Evolutionary conservation across 2,797 vertebrate genomes (phyloP).

Genomic region (Brachymystax lenok): DNA sequence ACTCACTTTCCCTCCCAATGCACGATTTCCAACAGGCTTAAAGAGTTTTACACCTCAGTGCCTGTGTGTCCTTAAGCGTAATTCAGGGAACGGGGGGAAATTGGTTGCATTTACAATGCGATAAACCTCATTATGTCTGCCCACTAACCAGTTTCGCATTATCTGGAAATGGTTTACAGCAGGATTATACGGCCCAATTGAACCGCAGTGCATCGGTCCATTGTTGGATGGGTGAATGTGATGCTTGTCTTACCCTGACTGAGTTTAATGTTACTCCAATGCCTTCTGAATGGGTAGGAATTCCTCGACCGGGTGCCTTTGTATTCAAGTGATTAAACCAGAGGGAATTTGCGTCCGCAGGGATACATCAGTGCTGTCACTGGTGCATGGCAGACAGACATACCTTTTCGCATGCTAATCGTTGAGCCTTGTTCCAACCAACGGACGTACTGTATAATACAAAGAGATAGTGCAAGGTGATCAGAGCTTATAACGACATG

Average conservation of each 20-base stretch:
- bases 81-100: conserved; percentile 66
- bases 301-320: conserved; percentile 62
- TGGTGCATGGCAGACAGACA: conserved; percentile 68
- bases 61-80: conserved; percentile 49
- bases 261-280: conserved; percentile 71
- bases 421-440: conserved; percentile 46
- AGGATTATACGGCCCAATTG: conserved; percentile 71
- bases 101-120: conserved; percentile 71
- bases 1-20: conserved; percentile 32
- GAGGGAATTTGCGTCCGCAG: conserved; percentile 64
- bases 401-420: conserved; percentile 75
- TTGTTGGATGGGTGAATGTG: conserved; percentile 73
- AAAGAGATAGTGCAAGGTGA: conserved; percentile 25
- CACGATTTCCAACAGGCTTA: conserved; percentile 41
- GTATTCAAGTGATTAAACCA: conserved; percentile 73
- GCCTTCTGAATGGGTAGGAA: conserved; percentile 63
- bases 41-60: conserved; percentile 57
- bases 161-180: conserved; percentile 75
- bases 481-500: conserved; percentile 23
- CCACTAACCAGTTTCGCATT: conserved; percentile 72
- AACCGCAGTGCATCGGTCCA: conserved; percentile 66
- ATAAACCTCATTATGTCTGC: conserved; percentile 76
- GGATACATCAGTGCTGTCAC: conserved; percentile 68
- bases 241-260: conserved; percentile 76
- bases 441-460: conserved; percentile 14